These are phyloP conservation scores for Drosophila oshimai DNA, from an alignment of 1,140 invertebrate species.

Conservation along the genomic window DNA sequence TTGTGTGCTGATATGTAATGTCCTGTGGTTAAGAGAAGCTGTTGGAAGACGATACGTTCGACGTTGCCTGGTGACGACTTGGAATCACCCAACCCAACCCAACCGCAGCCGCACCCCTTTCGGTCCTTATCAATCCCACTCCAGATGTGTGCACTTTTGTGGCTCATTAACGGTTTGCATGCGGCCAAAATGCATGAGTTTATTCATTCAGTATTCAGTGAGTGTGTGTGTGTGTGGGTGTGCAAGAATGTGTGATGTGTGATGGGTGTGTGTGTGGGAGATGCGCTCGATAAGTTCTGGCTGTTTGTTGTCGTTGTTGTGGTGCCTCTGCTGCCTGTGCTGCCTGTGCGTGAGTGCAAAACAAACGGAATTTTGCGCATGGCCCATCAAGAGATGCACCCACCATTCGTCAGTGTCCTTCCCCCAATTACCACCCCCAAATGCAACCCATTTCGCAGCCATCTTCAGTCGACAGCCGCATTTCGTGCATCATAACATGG, in stretches of 20 bases:
- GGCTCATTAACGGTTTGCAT: constrained; percentile 76
- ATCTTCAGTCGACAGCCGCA: constrained; percentile 28
- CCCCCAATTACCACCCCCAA: not conserved
- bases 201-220: too few species aligned
- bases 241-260: not conserved
- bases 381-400: constrained; percentile 43
- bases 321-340: constrained; percentile 28
- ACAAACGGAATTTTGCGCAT: constrained; percentile 60
- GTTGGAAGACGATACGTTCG: constrained; percentile 47
- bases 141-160: constrained; percentile 67
- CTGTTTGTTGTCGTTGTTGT: constrained; percentile 36
- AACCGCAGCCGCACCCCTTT: not conserved
- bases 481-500: constrained; percentile 27
- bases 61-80: constrained; percentile 25
- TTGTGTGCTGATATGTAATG: constrained; percentile 18
- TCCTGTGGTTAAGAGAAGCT: constrained; percentile 14
- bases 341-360: constrained; percentile 60
- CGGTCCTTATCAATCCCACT: constrained; percentile 36
- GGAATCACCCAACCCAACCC: not conserved
- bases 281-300: constrained; percentile 62
- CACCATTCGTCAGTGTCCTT: not conserved
- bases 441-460: constrained; percentile 6
- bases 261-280: constrained; percentile 18
- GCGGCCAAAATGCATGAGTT: constrained; percentile 64
- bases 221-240: too few species aligned